A percentile compares a stretch with the other conserved stretches of the same genome.
These are phyloP conservation scores for Micrasema longulum DNA, from an alignment of 1,140 invertebrate genomes.

Conservation along the genomic window DNA sequence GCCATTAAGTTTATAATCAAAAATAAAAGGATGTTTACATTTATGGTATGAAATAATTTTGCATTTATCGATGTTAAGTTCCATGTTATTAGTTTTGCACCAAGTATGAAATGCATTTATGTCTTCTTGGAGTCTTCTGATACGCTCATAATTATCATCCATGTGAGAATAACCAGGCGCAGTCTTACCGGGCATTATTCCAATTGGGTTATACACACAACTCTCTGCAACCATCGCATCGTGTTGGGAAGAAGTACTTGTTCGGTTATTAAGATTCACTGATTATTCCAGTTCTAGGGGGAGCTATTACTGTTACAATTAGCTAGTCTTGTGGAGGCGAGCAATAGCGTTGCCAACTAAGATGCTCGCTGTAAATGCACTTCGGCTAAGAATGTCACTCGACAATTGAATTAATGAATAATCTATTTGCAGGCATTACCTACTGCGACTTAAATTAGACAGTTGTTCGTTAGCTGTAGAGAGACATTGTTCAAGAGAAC, in stretches of 20 bases:
- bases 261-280: conserved; percentile 42
- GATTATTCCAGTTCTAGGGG: conserved; percentile 21
- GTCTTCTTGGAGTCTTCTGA: too few species aligned
- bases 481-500: neutral
- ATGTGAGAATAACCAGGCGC: neutral
- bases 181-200: conserved; percentile 22
- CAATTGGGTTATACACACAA: conserved; percentile 7
- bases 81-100: too few species aligned
- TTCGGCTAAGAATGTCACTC: conserved; percentile 31
- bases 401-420: conserved; percentile 40
- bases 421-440: conserved; percentile 23
- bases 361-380: conserved; percentile 15
- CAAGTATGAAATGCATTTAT: too few species aligned
- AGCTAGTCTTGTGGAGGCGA: neutral
- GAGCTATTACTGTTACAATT: conserved; percentile 11
- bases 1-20: too few species aligned
- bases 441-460: conserved; percentile 8
- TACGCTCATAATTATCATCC: conserved; percentile 34
- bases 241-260: conserved; percentile 20
- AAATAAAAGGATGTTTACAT: too few species aligned
- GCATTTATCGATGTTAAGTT: too few species aligned
- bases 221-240: neutral
- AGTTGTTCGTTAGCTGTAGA: neutral
- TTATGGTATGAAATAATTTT: too few species aligned
- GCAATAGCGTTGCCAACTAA: neutral